phyloP scores from a whole-genome alignment of 2,113 vertebrate genomes.

The Hippocampus zosterae region DNA sequence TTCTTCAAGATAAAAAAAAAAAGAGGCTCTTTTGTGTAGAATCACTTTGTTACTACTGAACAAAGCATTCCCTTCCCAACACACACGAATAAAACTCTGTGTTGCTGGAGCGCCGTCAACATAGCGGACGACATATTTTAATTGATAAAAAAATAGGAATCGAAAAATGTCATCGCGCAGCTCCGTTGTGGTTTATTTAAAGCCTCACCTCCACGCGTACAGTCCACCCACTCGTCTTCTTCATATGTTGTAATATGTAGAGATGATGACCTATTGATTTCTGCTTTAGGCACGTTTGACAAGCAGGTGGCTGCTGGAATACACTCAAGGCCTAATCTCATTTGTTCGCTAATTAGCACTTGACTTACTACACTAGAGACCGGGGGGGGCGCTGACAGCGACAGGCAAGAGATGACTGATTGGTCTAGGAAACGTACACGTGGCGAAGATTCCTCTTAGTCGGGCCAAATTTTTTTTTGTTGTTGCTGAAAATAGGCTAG shows the following conservation, averaged over 20 bases:
- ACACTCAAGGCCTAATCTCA: constrained; percentile 45
- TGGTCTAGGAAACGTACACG: background rate
- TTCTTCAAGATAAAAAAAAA: background rate
- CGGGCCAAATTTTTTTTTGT: background rate
- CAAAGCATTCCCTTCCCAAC: background rate
- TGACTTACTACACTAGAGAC: constrained; percentile 40
- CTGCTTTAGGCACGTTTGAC: constrained; percentile 51
- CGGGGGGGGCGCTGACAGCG: constrained; percentile 15
- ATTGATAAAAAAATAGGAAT: too few species aligned
- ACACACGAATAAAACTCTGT: background rate
- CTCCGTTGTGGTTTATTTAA: background rate
- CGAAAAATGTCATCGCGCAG: background rate
- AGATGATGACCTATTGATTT: constrained; percentile 68
- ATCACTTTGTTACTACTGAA: background rate
- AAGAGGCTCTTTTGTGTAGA: background rate
- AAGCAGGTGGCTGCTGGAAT: constrained; percentile 38
- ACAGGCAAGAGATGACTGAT: constrained; percentile 6
- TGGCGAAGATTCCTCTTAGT: too few species aligned
- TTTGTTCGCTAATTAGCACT: constrained; percentile 50
- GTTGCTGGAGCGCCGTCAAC: too few species aligned
- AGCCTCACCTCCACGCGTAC: background rate
- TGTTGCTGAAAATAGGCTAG: background rate
- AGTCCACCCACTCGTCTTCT: background rate
- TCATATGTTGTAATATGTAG: constrained; percentile 53
- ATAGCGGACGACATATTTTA: background rate